Base-by-base conservation (phyloP, 2,797 vertebrate genomes). In the Cyprinodon diabolis region DNA sequence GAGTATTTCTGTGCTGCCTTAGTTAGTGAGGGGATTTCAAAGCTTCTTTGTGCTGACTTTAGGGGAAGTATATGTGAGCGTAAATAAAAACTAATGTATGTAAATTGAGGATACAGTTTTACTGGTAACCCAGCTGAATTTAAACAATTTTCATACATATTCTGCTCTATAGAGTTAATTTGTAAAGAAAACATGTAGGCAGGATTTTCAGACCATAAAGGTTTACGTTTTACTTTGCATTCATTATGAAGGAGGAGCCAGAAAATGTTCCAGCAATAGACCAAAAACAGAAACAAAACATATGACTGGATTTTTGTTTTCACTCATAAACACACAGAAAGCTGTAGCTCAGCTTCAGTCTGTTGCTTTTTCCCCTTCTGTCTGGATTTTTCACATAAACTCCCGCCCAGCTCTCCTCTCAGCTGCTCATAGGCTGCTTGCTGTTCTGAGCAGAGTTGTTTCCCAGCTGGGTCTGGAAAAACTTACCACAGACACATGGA, bases 391-490 rank as follows among this genome's bases (percentile, higher is more conserved):
- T 52, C 45, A 71, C 60, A 63, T 6, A 65, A 52, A 52, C 49
- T 4, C 71, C 49, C 58, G n/a, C 67, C 43, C 57, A 65, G 67
- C 75, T 83, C 82, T 72, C 75, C 74, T 73, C 74, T 65, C 62
- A n/a, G 43, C 66, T 68, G 23, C 68, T 86, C 63, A 90, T 85
- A 56, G 82, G 81, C 76, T 85, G 78, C 68, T 67, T 54, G 62
- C 76, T 69, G 68, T 62, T 83, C 54, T 60, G 51, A 71, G 78
- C 21, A 47, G 74, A 75, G 76, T 71, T 62, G 48, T 74, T 86
- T 73, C 71, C 60, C 86, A 84, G 86, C 87, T 85, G 77, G 73
- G 80, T 79, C 82, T 92, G 87, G 86, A 93, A 92, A 91, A 91
- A 86, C 35, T 91, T 89, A 90, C 86, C 86, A 80, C 80, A 88